These are phyloP conservation scores for Entomobrya multifasciata DNA, from an alignment of 2,888 invertebrate genomes.

Conservation along the genomic window DNA sequence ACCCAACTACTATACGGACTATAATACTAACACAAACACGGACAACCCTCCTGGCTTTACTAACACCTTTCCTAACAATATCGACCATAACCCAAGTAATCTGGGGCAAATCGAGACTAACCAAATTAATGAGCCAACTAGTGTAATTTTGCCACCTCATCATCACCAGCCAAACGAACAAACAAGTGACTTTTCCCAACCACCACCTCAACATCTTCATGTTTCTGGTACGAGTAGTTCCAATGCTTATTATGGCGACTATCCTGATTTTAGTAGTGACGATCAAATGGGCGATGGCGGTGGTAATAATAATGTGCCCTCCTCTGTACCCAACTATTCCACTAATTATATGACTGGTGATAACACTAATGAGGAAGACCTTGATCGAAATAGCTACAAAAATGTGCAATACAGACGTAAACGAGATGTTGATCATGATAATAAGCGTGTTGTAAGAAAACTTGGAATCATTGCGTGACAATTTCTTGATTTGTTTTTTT, in stretches of 20 bases:
- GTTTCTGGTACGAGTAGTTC: not conserved
- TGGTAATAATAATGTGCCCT: not conserved
- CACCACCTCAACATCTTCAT: not conserved
- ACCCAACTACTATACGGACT: constrained; percentile 31
- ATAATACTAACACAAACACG: not conserved
- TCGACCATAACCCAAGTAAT: not conserved
- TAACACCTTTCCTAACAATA: not conserved
- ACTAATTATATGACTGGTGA: not conserved
- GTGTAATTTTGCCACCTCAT: constrained; percentile 11
- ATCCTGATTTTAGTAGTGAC: constrained; percentile 65
- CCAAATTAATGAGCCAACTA: not conserved
- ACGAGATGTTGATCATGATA: constrained; percentile 7
- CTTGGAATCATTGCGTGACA: constrained; percentile 14
- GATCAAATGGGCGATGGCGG: not conserved
- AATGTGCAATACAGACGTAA: constrained; percentile 39
- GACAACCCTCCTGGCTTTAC: constrained; percentile 1
- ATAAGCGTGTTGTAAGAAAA: constrained; percentile 44
- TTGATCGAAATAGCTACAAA: constrained; percentile 49
- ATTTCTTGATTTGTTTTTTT: not conserved
- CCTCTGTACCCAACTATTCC: constrained; percentile 18
- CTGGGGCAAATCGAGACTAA: constrained; percentile 7
- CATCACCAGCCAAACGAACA: not conserved
- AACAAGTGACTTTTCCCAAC: constrained; percentile 32
- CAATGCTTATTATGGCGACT: constrained; percentile 36
- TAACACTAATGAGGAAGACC: constrained; percentile 18